Percentiles rank a stretch among this genome's conserved stretches.
Conservation (phyloP, 2,888 invertebrate species). For the Chymomyza procnemis region DNA sequence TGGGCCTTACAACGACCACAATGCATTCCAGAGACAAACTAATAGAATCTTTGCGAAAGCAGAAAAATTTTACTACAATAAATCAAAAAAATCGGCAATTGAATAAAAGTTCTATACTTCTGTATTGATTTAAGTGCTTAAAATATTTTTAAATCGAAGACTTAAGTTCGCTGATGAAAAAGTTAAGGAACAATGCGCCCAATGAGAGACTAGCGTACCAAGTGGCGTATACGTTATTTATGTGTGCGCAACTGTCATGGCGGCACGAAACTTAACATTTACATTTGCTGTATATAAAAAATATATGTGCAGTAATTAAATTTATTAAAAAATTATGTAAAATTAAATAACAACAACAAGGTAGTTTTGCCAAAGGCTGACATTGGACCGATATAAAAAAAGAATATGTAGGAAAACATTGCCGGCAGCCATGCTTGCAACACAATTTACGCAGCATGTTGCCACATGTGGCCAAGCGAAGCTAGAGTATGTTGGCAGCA, state of each 20-base stretch:
- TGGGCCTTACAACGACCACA: too few species aligned
- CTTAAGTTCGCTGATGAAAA: too few species aligned
- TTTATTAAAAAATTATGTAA: conserved; percentile 51
- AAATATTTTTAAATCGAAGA: too few species aligned
- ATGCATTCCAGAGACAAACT: too few species aligned
- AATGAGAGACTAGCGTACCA: too few species aligned
- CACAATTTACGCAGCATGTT: conserved; percentile 44
- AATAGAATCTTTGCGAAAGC: too few species aligned
- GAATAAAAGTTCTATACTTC: too few species aligned
- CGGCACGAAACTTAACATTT: background rate
- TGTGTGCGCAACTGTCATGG: background rate
- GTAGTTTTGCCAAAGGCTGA: conserved; percentile 1
- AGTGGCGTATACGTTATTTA: too few species aligned
- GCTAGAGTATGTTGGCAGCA: conserved; percentile 10
- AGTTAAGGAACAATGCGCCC: too few species aligned
- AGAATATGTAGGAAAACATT: background rate
- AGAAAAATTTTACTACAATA: too few species aligned
- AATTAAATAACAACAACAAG: conserved; percentile 25
- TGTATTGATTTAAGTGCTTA: too few species aligned
- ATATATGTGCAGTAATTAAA: conserved; percentile 41
- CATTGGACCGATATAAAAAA: conserved; percentile 12
- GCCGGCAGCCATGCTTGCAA: conserved; percentile 21
- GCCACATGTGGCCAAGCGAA: conserved; percentile 48
- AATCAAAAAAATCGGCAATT: too few species aligned
- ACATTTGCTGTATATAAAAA: background rate